Evolutionary conservation across 2,888 invertebrate species (phyloP).

Genomic region (Halocaridina rubra): DNA sequence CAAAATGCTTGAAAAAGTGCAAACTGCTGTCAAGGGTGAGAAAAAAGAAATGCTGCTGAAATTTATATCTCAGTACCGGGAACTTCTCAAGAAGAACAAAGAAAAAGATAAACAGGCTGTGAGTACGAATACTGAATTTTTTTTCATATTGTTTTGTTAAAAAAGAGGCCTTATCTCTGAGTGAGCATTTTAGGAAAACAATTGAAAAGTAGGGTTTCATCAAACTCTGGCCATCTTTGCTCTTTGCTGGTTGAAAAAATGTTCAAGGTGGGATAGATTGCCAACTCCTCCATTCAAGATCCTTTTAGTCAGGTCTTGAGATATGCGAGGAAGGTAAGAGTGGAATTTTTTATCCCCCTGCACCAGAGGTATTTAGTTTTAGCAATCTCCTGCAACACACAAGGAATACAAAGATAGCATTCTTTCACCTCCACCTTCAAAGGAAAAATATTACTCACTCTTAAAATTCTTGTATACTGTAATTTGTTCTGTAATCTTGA

Average conservation of each 20-base stretch:
- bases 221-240: background rate
- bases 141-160: background rate
- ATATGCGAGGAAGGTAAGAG: too few relatives aligned
- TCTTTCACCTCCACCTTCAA: too few relatives aligned
- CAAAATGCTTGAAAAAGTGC: constrained; percentile 57
- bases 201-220: too few relatives aligned
- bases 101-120: constrained; percentile 18
- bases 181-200: background rate
- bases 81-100: constrained; percentile 41
- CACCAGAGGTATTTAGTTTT: too few relatives aligned
- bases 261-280: background rate
- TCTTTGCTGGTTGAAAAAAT: background rate
- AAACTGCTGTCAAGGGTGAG: constrained; percentile 3
- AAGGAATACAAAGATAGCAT: too few relatives aligned
- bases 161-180: too few relatives aligned
- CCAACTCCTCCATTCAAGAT: background rate
- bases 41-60: constrained; percentile 58
- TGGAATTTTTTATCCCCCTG: too few relatives aligned
- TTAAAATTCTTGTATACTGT: too few relatives aligned
- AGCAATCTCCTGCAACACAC: too few relatives aligned
- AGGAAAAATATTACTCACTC: too few relatives aligned
- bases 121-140: background rate
- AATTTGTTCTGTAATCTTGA: too few relatives aligned
- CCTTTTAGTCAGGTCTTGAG: too few relatives aligned
- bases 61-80: constrained; percentile 48